Conservation (phyloP, 64 coral and sea anemone genomes). For the Stichodactyla mertensii region DNA sequence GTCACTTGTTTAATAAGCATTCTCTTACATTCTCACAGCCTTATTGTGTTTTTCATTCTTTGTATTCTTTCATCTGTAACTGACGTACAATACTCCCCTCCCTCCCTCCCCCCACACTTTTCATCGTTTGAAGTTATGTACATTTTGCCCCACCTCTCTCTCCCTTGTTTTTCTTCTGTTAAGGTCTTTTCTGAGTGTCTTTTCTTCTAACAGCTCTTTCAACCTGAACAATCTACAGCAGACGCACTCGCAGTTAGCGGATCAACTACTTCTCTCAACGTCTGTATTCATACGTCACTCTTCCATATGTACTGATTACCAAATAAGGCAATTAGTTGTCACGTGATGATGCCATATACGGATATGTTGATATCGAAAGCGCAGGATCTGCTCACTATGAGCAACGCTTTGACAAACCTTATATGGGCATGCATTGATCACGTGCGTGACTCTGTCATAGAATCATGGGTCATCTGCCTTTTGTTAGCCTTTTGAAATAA, state of each 20-base stretch:
- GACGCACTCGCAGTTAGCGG: constrained; percentile 4
- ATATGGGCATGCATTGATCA: too few relatives aligned
- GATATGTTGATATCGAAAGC: too few relatives aligned
- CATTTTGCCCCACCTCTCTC: background rate
- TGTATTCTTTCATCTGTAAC: too few relatives aligned
- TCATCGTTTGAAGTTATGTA: background rate
- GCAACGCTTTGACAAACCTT: too few relatives aligned
- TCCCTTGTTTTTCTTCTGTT: background rate
- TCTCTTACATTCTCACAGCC: background rate
- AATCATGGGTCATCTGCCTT: too few relatives aligned
- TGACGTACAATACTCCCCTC: too few relatives aligned
- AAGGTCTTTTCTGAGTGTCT: constrained; percentile 14
- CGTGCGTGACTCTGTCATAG: too few relatives aligned
- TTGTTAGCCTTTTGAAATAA: too few relatives aligned
- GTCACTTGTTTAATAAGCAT: background rate
- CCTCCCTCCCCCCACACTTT: too few relatives aligned
- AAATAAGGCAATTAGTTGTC: background rate
- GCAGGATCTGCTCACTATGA: too few relatives aligned
- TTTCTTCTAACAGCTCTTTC: constrained; percentile 1
- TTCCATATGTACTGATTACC: background rate
- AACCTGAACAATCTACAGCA: background rate
- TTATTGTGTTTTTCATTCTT: too few relatives aligned
- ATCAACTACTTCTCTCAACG: constrained; percentile 1
- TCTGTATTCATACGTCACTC: background rate
- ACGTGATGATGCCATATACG: background rate